These are phyloP conservation scores for Tribolium castaneum DNA, from an alignment of 1,140 invertebrate species.

Conservation along the genomic window DNA sequence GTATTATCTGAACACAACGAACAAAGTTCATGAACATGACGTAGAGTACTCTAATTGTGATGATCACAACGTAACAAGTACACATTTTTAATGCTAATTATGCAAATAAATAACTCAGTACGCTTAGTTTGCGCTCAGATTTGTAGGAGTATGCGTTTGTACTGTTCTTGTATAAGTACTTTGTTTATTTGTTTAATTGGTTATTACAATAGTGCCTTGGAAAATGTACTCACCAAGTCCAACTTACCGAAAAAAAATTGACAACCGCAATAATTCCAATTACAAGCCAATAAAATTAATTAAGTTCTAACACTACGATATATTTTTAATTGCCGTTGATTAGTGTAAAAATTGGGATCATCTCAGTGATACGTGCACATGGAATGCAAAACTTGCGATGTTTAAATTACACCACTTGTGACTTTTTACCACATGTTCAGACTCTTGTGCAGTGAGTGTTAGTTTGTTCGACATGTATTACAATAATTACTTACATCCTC, in stretches of 20 bases:
- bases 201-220: background rate
- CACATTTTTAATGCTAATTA: constrained; percentile 17
- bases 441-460: constrained; percentile 3
- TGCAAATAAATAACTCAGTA: constrained; percentile 19
- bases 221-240: background rate
- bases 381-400: constrained; percentile 19
- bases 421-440: constrained; percentile 26
- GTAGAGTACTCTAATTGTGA: background rate
- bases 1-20: background rate
- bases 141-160: constrained; percentile 41
- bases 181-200: background rate
- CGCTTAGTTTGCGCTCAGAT: constrained; percentile 31
- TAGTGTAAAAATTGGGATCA: constrained; percentile 6
- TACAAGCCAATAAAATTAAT: constrained; percentile 23
- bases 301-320: background rate
- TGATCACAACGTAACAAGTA: background rate
- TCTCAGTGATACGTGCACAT: background rate
- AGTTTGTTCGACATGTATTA: constrained; percentile 62
- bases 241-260: background rate
- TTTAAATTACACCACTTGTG: constrained; percentile 29
- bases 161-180: background rate
- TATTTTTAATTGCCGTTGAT: constrained; percentile 17
- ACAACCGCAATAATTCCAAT: constrained; percentile 3
- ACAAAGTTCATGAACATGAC: constrained; percentile 2
- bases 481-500: constrained; percentile 64